Conservation (phyloP, 2,797 vertebrate genomes). For the Enteromius paludinosus region DNA sequence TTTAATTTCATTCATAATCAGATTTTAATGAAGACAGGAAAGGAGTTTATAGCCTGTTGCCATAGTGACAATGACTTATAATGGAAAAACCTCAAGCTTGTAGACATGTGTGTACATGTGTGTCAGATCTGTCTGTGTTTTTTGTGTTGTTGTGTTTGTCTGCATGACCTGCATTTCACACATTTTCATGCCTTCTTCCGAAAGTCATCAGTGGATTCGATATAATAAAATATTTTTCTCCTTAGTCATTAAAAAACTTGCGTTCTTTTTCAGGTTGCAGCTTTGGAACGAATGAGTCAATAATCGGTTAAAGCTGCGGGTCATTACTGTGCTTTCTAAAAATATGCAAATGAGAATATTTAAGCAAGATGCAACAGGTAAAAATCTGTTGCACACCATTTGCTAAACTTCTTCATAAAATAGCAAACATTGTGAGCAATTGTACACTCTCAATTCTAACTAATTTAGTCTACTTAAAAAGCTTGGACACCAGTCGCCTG, state of each 20-base stretch:
- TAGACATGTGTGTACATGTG: conserved; percentile 30
- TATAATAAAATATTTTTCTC: background rate
- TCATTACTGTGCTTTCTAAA: background rate
- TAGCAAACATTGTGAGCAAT: background rate
- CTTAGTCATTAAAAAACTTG: background rate
- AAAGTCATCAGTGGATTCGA: conserved; percentile 37
- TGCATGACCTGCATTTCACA: conserved; percentile 13
- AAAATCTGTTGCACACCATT: conserved; percentile 2
- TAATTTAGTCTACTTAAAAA: background rate
- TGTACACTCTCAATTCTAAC: background rate
- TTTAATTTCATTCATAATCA: conserved; percentile 60
- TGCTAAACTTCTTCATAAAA: background rate
- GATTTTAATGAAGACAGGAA: conserved; percentile 61
- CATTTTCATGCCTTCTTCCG: conserved; percentile 35
- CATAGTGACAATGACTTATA: conserved; percentile 57
- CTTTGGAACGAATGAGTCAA: background rate
- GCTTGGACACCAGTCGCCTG: background rate
- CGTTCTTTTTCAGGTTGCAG: background rate
- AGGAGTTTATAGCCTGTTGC: conserved; percentile 58
- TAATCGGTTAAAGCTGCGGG: background rate
- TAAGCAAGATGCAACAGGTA: conserved; percentile 36
- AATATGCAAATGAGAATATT: conserved; percentile 35
- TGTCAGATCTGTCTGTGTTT: conserved; percentile 6
- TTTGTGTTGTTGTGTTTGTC: conserved; percentile 35
- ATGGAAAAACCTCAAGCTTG: conserved; percentile 42